Evolutionary conservation across 2,797 vertebrate genomes (phyloP).

Genomic region (Stomatorhinus walkeri): DNA sequence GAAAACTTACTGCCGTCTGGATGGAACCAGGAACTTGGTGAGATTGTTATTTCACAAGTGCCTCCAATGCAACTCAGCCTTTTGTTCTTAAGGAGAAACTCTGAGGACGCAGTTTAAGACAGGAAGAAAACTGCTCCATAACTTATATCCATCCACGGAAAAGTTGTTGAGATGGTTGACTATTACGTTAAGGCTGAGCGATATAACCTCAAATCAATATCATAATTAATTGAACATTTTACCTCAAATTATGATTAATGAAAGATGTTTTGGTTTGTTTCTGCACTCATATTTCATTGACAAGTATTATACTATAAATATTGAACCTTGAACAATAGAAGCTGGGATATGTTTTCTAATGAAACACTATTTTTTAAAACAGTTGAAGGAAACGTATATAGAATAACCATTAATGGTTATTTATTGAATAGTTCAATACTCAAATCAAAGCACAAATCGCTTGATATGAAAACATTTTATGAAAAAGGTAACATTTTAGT

Average conservation of each 20-base stretch:
- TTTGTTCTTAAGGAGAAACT: background rate
- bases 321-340: background rate
- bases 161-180: background rate
- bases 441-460: background rate
- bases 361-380: background rate
- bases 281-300: background rate
- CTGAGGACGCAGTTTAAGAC: background rate
- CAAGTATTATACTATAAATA: background rate
- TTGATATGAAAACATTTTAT: background rate
- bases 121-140: background rate
- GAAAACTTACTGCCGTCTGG: background rate
- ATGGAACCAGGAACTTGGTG: background rate
- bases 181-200: background rate
- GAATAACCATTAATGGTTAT: background rate
- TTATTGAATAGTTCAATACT: background rate
- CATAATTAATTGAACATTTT: background rate
- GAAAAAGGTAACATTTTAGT: background rate
- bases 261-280: background rate
- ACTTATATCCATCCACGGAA: background rate
- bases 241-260: background rate
- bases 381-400: background rate
- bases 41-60: constrained; percentile 9
- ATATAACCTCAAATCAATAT: background rate
- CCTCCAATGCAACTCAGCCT: background rate
- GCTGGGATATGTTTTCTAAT: background rate